These are phyloP conservation scores for Platygyra sinensis DNA, from an alignment of 64 coral and sea anemone genomes.

Conservation along the genomic window DNA sequence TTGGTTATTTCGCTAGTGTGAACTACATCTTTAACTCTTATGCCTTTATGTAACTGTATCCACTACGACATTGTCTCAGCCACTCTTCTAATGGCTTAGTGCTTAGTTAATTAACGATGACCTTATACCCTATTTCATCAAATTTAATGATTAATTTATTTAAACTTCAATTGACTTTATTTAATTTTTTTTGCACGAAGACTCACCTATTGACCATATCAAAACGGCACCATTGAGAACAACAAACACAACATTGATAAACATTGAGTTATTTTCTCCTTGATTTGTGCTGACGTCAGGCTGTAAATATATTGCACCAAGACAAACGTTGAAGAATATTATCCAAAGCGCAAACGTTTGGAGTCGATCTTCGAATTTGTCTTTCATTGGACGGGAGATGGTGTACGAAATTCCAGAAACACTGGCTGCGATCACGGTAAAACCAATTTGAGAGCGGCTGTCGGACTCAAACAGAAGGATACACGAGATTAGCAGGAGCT, in stretches of 20 bases:
- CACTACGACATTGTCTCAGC: too few species aligned
- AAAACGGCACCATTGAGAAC: not conserved
- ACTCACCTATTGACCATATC: not conserved
- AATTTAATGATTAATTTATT: too few species aligned
- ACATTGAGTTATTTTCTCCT: not conserved
- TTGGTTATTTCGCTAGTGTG: too few species aligned
- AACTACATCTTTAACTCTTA: too few species aligned
- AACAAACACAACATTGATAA: not conserved
- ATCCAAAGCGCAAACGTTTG: slow-evolving; percentile 15
- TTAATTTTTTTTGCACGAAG: too few species aligned
- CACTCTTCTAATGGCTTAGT: too few species aligned
- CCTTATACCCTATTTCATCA: too few species aligned
- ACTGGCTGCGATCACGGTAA: not conserved
- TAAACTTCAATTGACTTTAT: too few species aligned
- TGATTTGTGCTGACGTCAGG: not conserved
- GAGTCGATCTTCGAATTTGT: slow-evolving; percentile 7
- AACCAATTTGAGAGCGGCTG: not conserved
- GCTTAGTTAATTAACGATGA: too few species aligned
- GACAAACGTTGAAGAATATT: slow-evolving; percentile 10
- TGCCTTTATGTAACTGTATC: too few species aligned
- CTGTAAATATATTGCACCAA: not conserved
- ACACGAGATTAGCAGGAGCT: not conserved
- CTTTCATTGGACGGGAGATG: not conserved
- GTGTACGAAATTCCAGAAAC: not conserved
- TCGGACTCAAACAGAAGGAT: not conserved